phyloP scores from a whole-genome alignment of 2,113 vertebrate genomes.

The Tamias sibiricus region DNA sequence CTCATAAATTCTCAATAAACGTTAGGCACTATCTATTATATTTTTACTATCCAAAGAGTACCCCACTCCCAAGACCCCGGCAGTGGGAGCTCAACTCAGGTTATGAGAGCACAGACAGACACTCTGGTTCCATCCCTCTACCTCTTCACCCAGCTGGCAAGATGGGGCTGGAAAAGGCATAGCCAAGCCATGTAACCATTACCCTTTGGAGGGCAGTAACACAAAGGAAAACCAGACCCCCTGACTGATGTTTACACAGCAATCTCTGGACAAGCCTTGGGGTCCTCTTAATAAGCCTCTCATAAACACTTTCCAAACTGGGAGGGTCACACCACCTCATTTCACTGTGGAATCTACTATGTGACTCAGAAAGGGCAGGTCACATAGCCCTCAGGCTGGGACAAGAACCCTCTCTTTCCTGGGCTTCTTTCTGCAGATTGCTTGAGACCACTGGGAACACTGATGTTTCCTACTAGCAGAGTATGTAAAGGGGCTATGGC shows the following conservation, averaged over 20 bases:
- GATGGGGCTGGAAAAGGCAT: not conserved
- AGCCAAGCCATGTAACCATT: not conserved
- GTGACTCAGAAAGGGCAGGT: slow-evolving; percentile 19
- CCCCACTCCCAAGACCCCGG: not conserved
- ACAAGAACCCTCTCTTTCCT: not conserved
- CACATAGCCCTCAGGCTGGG: not conserved
- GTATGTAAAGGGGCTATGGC: not conserved
- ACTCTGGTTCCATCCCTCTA: not conserved
- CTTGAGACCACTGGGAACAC: not conserved
- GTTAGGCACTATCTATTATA: not conserved
- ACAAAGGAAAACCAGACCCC: slow-evolving; percentile 22
- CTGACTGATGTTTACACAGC: not conserved
- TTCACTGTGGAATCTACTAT: not conserved
- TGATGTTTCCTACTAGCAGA: not conserved
- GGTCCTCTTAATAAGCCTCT: not conserved
- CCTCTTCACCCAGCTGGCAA: not conserved
- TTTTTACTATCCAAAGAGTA: not conserved
- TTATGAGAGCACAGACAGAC: not conserved
- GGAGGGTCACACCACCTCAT: not conserved
- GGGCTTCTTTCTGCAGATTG: slow-evolving; percentile 15
- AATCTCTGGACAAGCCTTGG: not conserved
- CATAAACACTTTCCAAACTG: not conserved
- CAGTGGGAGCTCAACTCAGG: not conserved
- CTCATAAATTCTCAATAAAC: not conserved
- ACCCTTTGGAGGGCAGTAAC: not conserved